phyloP scores from a whole-genome alignment of 2,797 vertebrate species.

The Lacerta viridis region DNA sequence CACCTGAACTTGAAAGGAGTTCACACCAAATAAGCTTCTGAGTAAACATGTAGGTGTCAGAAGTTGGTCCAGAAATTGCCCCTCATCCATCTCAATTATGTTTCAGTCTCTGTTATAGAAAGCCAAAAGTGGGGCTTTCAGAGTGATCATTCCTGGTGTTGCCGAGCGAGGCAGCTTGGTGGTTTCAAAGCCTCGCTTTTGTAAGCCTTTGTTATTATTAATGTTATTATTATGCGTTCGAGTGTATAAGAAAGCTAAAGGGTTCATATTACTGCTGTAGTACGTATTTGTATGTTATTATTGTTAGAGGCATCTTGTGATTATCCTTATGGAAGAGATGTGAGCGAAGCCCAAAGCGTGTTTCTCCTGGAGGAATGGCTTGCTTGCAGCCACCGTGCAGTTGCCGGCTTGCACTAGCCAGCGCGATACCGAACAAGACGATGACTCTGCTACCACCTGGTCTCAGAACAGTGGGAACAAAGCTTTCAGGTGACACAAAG shows the following conservation, averaged over 20 bases:
- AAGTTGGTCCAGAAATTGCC: background rate
- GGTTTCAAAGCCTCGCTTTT: too few relatives aligned
- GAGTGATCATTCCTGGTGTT: background rate
- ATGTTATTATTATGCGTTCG: too few relatives aligned
- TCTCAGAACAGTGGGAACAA: background rate
- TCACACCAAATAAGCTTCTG: background rate
- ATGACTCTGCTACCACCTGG: too few relatives aligned
- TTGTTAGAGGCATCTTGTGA: background rate
- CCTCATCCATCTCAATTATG: background rate
- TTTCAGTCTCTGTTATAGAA: background rate
- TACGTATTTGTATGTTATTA: background rate
- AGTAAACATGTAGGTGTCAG: background rate
- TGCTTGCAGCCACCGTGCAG: background rate
- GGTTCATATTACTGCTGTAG: background rate
- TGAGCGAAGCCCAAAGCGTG: background rate
- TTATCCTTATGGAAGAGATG: background rate
- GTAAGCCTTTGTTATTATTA: too few relatives aligned
- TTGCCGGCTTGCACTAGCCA: background rate
- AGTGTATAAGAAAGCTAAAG: background rate
- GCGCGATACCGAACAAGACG: background rate
- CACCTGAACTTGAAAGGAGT: background rate
- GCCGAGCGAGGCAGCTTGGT: background rate
- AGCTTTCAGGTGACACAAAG: background rate
- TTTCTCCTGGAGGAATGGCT: background rate
- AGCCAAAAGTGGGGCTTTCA: background rate